These are phyloP conservation scores for Philypnodon macrostomus DNA, from an alignment of 2,797 vertebrate species.

Conservation along the genomic window DNA sequence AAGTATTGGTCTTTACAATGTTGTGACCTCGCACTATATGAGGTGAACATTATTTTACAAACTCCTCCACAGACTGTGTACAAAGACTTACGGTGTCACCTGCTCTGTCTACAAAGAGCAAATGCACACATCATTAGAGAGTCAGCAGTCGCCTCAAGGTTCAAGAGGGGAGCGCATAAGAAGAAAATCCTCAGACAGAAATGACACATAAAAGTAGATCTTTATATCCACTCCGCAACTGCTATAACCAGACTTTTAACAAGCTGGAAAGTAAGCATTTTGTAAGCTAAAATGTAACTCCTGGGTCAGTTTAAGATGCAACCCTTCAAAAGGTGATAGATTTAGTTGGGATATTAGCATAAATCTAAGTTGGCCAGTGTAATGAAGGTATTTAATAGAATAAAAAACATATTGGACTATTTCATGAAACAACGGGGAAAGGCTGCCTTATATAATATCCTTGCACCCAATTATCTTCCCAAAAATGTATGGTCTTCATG, in stretches of 20 bases:
- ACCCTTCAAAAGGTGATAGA: background rate
- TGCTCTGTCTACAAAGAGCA: slow-evolving; percentile 22
- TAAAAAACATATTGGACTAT: too few species aligned
- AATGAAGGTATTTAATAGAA: background rate
- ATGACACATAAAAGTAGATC: slow-evolving; percentile 24
- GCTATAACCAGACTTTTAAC: slow-evolving; percentile 19
- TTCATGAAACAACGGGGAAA: too few species aligned
- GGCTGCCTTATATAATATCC: too few species aligned
- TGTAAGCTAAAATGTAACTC: slow-evolving; percentile 14
- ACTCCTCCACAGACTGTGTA: slow-evolving; percentile 8
- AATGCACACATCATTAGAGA: slow-evolving; percentile 35
- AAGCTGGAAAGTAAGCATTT: slow-evolving; percentile 11
- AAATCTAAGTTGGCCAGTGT: background rate
- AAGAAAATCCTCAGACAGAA: slow-evolving; percentile 30
- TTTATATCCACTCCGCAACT: background rate
- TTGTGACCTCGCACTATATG: too few species aligned
- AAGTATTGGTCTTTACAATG: too few species aligned
- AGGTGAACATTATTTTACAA: slow-evolving; percentile 4
- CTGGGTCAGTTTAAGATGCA: slow-evolving; percentile 3
- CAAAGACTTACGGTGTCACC: slow-evolving; percentile 10
- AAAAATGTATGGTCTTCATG: too few species aligned
- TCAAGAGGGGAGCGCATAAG: slow-evolving; percentile 22
- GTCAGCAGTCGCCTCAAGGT: slow-evolving; percentile 16
- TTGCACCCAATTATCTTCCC: too few species aligned
- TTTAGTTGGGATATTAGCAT: background rate